Evolutionary conservation across 2,888 invertebrate species (phyloP), one percentile per base, ranked within the genome.

Genomic region (Sussaba pulchella): DNA sequence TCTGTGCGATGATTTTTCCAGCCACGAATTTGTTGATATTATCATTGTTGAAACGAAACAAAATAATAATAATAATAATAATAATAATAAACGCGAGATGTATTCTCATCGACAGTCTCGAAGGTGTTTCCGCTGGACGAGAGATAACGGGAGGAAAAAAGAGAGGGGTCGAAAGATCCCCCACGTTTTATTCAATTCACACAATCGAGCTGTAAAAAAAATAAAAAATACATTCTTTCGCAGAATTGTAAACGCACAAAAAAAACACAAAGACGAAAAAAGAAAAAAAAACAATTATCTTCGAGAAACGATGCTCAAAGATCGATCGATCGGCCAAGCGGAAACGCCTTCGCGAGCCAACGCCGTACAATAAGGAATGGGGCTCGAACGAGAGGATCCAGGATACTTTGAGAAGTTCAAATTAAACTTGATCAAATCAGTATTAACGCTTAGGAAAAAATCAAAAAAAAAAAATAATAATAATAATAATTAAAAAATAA

Each of bases 341-440:
- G 59, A 69, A 77, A 72, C 39, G 36, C 45, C 50, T 63, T 36
- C 24, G 57, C 36, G 57, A 69, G 17, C 9, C 57, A 57, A 73
- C 43, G 72, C 47, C 76, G 64, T 81, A 81, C 72, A 73, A 76
- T 77, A 78, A 82, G 39, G 54, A 67, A 76, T 71, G 43, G 72
- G 76, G 63, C 72, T 80, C 74, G 67, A 14, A 69, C 41, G 67
- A 54, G 67, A 69, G 57, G 52, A 80, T 75, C 74, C 74, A 74
- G 43, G n/a, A 79, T 36, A 70, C 45, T 79, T 71, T 75, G 74
- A 52, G 66, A 84, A 85, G 85, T 86, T 88, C 82, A 84, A 86
- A 85, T 85, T 87, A 86, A 86, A 84, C 26, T 86, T 82, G 86
- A 89, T 88, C 85, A 85, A 87, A 89, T 88, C 89, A 90, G 89